Conservation (phyloP, 2,113 vertebrate species). For the Phaethon lepturus region DNA sequence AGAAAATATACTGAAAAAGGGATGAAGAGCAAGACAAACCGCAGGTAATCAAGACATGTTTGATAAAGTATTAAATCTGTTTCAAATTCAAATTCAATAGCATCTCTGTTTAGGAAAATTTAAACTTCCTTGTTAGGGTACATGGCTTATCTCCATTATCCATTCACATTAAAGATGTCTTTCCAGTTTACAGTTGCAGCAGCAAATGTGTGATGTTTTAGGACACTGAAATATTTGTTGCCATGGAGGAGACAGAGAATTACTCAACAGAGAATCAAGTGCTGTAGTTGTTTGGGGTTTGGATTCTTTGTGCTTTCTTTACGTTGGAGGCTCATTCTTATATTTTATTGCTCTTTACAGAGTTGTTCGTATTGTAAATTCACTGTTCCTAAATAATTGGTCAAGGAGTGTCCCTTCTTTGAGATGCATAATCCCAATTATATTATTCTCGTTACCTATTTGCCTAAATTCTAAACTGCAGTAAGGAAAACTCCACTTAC, state of each 20-base stretch:
- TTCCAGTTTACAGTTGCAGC: not conserved
- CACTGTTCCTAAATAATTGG: not conserved
- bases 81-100: not conserved
- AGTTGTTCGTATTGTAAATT: not conserved
- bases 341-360: not conserved
- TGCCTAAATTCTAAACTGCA: not conserved
- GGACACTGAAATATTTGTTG: not conserved
- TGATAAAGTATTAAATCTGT: not conserved
- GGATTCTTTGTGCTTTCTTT: not conserved
- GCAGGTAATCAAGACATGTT: not conserved
- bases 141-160: not conserved
- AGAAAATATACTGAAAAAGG: not conserved
- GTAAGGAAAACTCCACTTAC: not conserved
- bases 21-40: not conserved
- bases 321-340: not conserved
- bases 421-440: not conserved
- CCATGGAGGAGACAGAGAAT: not conserved
- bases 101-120: not conserved
- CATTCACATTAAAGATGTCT: not conserved
- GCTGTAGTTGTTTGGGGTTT: not conserved
- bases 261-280: not conserved
- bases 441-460: not conserved
- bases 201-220: not conserved
- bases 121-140: not conserved
- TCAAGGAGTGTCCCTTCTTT: not conserved